These are phyloP conservation scores for Caenorhabditis sp. DNA, from an alignment of 2,888 invertebrate species.

Conservation along the genomic window DNA sequence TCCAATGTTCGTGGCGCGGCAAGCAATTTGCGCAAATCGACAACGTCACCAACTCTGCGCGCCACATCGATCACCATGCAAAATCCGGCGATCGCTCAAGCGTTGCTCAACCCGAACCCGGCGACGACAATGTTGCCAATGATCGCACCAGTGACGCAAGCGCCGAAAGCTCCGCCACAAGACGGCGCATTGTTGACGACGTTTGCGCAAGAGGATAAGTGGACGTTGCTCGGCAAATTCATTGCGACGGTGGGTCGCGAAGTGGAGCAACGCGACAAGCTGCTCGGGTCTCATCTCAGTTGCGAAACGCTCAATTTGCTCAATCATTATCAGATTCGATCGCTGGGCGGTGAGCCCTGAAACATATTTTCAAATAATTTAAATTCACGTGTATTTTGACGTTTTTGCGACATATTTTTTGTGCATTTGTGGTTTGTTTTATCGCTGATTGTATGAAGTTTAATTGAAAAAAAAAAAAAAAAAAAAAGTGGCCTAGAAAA, in stretches of 20 bases:
- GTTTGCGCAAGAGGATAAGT: conserved; percentile 14
- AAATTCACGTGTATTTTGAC: too few species aligned
- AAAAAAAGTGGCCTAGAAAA: too few species aligned
- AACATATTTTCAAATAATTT: neutral
- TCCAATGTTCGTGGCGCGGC: too few species aligned
- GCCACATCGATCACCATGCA: conserved; percentile 7
- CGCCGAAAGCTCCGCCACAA: neutral
- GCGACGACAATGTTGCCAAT: too few species aligned
- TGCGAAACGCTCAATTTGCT: conserved; percentile 12
- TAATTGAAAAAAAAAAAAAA: too few species aligned
- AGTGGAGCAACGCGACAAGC: conserved; percentile 16
- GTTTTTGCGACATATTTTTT: too few species aligned
- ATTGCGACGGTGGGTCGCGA: conserved; percentile 16
- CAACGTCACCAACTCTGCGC: too few species aligned
- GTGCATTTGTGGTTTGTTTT: too few species aligned
- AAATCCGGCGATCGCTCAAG: conserved; percentile 7
- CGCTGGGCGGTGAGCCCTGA: neutral
- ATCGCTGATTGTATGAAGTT: too few species aligned
- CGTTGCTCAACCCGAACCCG: neutral
- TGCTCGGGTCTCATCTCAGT: conserved; percentile 12
- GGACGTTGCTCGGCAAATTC: conserved; percentile 23
- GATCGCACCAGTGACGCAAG: too few species aligned
- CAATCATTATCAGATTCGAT: conserved; percentile 8
- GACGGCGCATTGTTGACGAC: too few species aligned
- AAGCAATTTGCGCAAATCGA: too few species aligned